These are phyloP conservation scores for Ispidina picta DNA, from an alignment of 2,797 vertebrate genomes.

Conservation along the genomic window DNA sequence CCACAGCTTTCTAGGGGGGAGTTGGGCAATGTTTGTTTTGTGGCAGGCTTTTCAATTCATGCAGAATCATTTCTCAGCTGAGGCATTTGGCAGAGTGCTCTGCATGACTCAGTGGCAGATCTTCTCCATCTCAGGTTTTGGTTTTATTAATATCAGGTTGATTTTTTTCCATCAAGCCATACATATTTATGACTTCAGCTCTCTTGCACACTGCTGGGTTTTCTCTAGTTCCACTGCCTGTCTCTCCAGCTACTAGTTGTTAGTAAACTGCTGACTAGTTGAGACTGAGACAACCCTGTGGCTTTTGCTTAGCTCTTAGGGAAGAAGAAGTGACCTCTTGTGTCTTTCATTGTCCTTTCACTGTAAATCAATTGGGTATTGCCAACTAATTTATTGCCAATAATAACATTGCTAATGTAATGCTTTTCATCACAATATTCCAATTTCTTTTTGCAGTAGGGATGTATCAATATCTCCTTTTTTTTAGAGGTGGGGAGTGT, in stretches of 20 bases:
- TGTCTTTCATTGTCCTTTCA: not conserved
- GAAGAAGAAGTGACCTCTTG: not conserved
- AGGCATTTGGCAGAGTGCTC: not conserved
- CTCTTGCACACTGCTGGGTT: not conserved
- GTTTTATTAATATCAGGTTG: conserved; percentile 35
- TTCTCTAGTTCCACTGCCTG: not conserved
- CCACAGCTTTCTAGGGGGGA: not conserved
- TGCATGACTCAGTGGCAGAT: conserved; percentile 38
- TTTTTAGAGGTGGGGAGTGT: not conserved
- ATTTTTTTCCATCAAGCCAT: conserved; percentile 26
- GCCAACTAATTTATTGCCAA: not conserved
- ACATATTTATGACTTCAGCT: not conserved
- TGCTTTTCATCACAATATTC: not conserved
- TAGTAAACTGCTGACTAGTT: not conserved
- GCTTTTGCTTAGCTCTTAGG: not conserved
- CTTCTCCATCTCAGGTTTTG: conserved; percentile 10
- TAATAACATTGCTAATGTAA: not conserved
- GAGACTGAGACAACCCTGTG: not conserved
- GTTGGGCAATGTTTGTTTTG: conserved; percentile 33
- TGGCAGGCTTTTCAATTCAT: not conserved
- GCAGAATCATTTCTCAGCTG: not conserved
- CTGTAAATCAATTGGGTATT: not conserved
- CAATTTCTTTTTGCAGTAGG: not conserved
- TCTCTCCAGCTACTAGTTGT: not conserved
- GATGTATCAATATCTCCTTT: not conserved